A percentile compares a stretch with the other conserved stretches of the same genome.
These are phyloP conservation scores for Xanthorhoe designata DNA, from an alignment of 2,888 invertebrate genomes.

Conservation along the genomic window DNA sequence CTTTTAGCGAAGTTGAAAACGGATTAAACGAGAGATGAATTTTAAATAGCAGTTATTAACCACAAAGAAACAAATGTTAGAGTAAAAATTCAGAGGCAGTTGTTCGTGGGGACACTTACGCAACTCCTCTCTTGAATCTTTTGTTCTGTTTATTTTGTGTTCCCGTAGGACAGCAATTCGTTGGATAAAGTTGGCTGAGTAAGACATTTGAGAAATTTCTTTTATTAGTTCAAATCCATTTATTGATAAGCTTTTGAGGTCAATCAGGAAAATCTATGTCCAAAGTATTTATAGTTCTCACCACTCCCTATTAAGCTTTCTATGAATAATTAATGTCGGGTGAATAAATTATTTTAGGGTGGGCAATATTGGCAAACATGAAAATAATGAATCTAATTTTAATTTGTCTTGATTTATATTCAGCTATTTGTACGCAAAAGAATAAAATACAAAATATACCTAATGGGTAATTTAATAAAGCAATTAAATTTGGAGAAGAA, in stretches of 20 bases:
- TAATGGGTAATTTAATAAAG: too few species aligned
- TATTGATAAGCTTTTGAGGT: constrained; percentile 36
- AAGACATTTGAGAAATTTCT: constrained; percentile 55
- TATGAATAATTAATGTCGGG: background rate
- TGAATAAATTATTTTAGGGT: too few species aligned
- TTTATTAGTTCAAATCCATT: constrained; percentile 34
- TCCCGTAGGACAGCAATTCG: constrained; percentile 56
- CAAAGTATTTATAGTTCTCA: background rate
- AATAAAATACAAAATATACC: too few species aligned
- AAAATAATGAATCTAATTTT: too few species aligned
- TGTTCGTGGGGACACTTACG: constrained; percentile 52
- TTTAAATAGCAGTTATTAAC: constrained; percentile 48
- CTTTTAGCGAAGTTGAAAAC: constrained; percentile 46
- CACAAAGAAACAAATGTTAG: constrained; percentile 40
- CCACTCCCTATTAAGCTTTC: background rate
- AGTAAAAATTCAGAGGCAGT: constrained; percentile 54
- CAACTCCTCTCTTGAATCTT: constrained; percentile 54
- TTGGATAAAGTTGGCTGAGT: constrained; percentile 55
- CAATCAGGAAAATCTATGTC: constrained; percentile 23
- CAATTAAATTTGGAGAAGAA: too few species aligned
- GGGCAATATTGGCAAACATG: too few species aligned
- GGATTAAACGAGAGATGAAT: constrained; percentile 46
- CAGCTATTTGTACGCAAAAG: too few species aligned
- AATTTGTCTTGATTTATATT: too few species aligned
- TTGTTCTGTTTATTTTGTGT: constrained; percentile 57